Evolutionary conservation across 2,797 vertebrate species (phyloP), one percentile per base, ranked within the genome.

Genomic region (Ptychadena robeensis): DNA sequence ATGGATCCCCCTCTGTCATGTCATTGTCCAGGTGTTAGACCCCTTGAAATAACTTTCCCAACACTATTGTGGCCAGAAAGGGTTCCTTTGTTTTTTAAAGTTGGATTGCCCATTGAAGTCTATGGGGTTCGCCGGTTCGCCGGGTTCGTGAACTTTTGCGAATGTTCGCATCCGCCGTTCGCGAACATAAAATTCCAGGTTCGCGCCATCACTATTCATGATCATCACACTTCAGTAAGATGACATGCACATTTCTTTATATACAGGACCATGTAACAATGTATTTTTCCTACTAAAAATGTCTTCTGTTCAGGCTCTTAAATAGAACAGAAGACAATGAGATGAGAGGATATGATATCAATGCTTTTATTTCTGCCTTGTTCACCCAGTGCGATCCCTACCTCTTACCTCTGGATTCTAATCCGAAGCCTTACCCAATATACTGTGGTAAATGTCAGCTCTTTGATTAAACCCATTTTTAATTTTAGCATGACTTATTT

Each of bases 401-500:
- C 28, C 63, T 38, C 9, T 53, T n/a, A 53, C 44, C 9, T 79
- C n/a, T 68, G 59, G 66, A 66, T 73, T 81, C 37, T 35, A 48
- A 48, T n/a, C 80, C 68, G 64, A 59, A 69, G 35, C 70, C 48
- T 75, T 28, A 69, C 73, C 80, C 8, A 38, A 63, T 63, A 73
- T 68, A 75, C 65, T 61, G 7, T 22, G 53, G 72, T 70, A 69
- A 82, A 82, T 75, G 80, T 82, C 80, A 82, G 35, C 44, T 75
- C 64, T 69, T 32, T 76, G 80, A 76, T 82, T 82, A 82, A 82
- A 82, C 57, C 27, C 48, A 82, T 82, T 82, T 75, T 76, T 82
- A 72, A 82, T 76, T 34, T 63, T 61, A 61, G 65, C 34, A 74
- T 82, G 80, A 69, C 76, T 68, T 75, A 82, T 82, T 59, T 82